Conservation (phyloP, 2,113 vertebrate species). For the Dipodomys merriami region DNA sequence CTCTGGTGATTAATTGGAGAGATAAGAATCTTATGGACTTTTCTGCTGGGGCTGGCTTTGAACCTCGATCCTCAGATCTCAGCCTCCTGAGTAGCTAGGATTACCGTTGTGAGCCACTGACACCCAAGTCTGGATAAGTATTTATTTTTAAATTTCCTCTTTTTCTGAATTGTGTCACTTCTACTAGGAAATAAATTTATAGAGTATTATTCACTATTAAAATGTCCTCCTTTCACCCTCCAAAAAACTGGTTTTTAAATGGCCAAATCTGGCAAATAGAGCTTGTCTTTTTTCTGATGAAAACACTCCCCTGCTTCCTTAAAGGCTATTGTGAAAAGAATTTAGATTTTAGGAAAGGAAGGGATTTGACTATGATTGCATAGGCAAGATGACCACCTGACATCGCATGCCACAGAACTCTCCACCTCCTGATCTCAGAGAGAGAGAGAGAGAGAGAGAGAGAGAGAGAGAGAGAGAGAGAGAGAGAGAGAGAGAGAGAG, state of each 20-base stretch:
- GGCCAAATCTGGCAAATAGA: not conserved
- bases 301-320: not conserved
- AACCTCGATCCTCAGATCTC: no score
- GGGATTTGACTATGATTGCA: not conserved
- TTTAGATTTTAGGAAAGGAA: constrained; percentile 28
- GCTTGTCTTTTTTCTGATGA: not conserved
- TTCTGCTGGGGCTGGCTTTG: no score
- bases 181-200: not conserved
- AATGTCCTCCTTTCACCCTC: not conserved
- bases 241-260: not conserved
- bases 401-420: not conserved
- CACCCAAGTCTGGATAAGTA: not conserved
- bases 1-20: no score
- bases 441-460: no score
- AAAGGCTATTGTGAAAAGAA: not conserved
- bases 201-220: not conserved
- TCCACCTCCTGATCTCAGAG: not conserved
- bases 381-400: not conserved
- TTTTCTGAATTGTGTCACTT: not conserved
- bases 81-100: no score
- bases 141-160: constrained; percentile 27
- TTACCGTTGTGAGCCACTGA: no score
- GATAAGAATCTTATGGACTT: no score
- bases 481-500: not conserved
- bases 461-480: no score